phyloP scores from a whole-genome alignment of 2,113 vertebrate species.

The Macroglossus sobrinus region DNA sequence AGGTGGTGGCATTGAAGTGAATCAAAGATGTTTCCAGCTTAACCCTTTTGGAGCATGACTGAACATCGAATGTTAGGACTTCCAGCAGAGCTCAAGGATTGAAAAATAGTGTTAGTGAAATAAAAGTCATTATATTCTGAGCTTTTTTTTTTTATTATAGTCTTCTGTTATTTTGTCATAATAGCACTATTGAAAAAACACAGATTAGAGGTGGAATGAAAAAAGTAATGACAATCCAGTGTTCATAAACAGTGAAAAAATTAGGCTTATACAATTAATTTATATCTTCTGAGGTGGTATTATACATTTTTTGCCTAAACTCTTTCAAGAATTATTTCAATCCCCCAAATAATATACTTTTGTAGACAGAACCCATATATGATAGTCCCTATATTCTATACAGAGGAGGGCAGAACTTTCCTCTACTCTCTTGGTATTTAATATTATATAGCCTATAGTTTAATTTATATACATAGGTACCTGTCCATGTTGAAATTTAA shows the following conservation, averaged over 20 bases:
- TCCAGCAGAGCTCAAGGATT: not conserved
- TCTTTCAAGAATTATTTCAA: not conserved
- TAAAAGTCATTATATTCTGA: not conserved
- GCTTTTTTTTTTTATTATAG: not conserved
- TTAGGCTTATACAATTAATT: not conserved
- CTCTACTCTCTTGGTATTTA: not conserved
- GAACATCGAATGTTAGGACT: not conserved
- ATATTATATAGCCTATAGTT: not conserved
- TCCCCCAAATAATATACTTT: not conserved
- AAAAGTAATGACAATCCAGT: not conserved
- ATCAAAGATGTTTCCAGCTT: not conserved
- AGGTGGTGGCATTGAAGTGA: not conserved
- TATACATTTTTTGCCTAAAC: not conserved
- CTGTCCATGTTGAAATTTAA: not conserved
- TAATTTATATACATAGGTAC: not conserved
- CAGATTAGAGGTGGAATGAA: not conserved
- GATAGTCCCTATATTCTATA: not conserved
- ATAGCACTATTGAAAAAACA: not conserved
- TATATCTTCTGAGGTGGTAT: not conserved
- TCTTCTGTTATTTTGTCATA: not conserved
- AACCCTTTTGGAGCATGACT: not conserved
- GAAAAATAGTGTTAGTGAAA: not conserved
- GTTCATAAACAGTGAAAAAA: not conserved
- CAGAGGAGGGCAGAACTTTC: not conserved
- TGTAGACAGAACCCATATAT: not conserved